phyloP scores from a whole-genome alignment of 1,140 invertebrate species.

The Drosophila pseudoananassae region DNA sequence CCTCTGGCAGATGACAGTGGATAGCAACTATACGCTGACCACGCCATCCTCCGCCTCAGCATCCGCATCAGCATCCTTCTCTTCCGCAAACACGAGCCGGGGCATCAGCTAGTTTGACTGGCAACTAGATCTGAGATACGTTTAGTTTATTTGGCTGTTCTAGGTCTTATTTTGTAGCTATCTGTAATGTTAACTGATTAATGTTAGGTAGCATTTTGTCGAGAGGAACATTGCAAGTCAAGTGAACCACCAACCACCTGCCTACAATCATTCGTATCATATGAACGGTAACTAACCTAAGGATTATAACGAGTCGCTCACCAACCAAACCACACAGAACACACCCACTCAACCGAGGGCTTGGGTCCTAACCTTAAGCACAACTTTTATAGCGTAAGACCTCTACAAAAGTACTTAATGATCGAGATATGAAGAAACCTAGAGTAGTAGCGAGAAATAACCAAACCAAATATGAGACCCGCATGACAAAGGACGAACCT shows the following conservation, averaged over 20 bases:
- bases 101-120: conserved; percentile 56
- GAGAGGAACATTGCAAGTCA: conserved; percentile 63
- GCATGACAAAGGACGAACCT: conserved; percentile 22
- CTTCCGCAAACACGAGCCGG: conserved; percentile 19
- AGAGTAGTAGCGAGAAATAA: conserved; percentile 2
- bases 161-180: conserved; percentile 47
- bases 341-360: neutral
- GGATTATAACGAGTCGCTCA: conserved; percentile 47
- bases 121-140: conserved; percentile 14
- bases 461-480: conserved; percentile 7
- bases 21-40: conserved; percentile 40
- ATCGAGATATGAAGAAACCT: neutral
- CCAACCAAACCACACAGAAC: conserved; percentile 43
- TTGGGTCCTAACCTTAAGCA: conserved; percentile 50
- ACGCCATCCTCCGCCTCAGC: conserved; percentile 17
- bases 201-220: conserved; percentile 58
- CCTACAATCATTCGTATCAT: conserved; percentile 82
- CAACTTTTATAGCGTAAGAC: conserved; percentile 56
- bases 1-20: conserved; percentile 80
- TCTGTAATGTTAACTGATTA: conserved; percentile 31
- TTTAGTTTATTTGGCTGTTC: conserved; percentile 52
- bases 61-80: conserved; percentile 4
- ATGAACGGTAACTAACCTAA: conserved; percentile 40
- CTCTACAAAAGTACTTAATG: conserved; percentile 46
- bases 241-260: conserved; percentile 81